A percentile compares a stretch with the other conserved stretches of the same genome.
phyloP scores from a whole-genome alignment of 2,888 invertebrate genomes.

The Leptopilina myrica region DNA sequence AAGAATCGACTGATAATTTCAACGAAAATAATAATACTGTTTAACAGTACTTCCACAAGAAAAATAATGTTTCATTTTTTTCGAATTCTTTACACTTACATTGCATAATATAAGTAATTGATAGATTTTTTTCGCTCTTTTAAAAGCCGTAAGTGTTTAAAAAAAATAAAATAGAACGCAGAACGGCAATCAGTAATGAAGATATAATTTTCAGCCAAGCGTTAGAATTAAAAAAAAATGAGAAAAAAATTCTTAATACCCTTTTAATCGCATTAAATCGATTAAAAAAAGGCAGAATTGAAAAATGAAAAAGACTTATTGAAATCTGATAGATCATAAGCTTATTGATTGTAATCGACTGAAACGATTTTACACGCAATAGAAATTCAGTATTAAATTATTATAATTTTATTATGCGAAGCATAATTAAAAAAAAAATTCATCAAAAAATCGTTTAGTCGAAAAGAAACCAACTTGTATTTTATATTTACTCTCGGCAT shows the following conservation, averaged over 20 bases:
- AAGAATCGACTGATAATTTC: slow-evolving; percentile 65
- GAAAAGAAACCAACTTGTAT: background rate
- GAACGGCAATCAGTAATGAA: background rate
- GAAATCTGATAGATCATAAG: slow-evolving; percentile 34
- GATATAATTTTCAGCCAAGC: background rate
- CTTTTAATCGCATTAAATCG: slow-evolving; percentile 24
- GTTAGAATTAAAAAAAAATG: background rate
- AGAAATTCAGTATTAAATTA: slow-evolving; percentile 39
- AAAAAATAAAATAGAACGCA: slow-evolving; percentile 6
- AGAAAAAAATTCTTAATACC: background rate
- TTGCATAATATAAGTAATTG: slow-evolving; percentile 11
- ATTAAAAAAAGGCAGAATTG: background rate
- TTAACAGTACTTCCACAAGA: slow-evolving; percentile 44
- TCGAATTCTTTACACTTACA: slow-evolving; percentile 24
- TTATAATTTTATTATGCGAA: slow-evolving; percentile 15
- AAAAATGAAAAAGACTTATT: slow-evolving; percentile 33
- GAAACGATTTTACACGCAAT: slow-evolving; percentile 19
- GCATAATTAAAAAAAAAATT: background rate
- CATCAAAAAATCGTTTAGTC: slow-evolving; percentile 18
- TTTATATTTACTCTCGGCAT: slow-evolving; percentile 8
- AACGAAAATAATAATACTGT: slow-evolving; percentile 66
- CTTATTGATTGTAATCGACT: slow-evolving; percentile 19
- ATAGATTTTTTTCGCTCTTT: background rate
- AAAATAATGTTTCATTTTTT: background rate
- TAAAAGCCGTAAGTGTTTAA: background rate